These are phyloP conservation scores for Callithrix jacchus DNA, from an alignment of 2,113 vertebrate species.

Conservation along the genomic window DNA sequence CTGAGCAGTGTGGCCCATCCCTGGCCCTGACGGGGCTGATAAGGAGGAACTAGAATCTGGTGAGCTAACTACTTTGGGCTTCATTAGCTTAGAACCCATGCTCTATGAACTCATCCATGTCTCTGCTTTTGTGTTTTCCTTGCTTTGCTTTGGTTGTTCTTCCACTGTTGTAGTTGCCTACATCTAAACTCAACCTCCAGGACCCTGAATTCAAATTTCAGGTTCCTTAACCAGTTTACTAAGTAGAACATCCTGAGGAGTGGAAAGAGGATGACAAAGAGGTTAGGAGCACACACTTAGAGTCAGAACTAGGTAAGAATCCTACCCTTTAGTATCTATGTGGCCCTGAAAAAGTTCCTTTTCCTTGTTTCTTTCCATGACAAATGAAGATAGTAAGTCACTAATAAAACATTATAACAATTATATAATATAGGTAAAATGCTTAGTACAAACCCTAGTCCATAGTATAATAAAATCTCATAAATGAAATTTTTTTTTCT, in stretches of 20 bases:
- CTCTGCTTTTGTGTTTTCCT: neutral
- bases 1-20: neutral
- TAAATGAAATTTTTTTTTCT: neutral
- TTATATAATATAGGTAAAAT: neutral
- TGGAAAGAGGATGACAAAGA: neutral
- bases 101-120: neutral
- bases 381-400: neutral
- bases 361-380: neutral
- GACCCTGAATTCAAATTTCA: neutral
- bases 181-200: neutral
- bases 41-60: neutral
- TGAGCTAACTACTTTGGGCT: accelerated
- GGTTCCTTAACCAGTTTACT: neutral
- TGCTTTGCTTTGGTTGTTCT: neutral
- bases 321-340: neutral
- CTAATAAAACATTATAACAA: neutral
- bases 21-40: neutral
- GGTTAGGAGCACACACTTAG: neutral
- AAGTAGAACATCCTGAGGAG: neutral
- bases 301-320: neutral
- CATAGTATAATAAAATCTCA: neutral
- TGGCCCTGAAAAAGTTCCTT: neutral
- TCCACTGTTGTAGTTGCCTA: neutral
- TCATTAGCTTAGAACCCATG: neutral
- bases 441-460: neutral